These are phyloP conservation scores for Rhagoletis zephyria DNA, from an alignment of 1,140 invertebrate species.

Conservation along the genomic window DNA sequence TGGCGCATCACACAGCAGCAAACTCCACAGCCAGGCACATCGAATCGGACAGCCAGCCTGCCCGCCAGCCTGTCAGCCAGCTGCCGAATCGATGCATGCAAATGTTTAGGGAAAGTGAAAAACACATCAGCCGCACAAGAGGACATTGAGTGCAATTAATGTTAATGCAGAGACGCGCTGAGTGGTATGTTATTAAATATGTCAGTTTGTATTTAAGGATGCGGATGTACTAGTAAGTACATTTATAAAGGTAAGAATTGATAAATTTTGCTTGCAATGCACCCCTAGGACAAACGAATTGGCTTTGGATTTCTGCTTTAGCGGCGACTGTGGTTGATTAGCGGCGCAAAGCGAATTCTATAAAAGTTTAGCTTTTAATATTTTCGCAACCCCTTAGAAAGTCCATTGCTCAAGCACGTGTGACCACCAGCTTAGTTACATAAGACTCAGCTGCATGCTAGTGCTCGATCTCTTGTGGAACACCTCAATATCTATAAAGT, in stretches of 20 bases:
- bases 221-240: too few species aligned
- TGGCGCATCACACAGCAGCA: not conserved
- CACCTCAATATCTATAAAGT: not conserved
- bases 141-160: slow-evolving; percentile 73
- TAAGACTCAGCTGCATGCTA: not conserved
- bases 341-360: too few species aligned
- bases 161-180: slow-evolving; percentile 69
- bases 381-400: too few species aligned
- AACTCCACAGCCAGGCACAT: not conserved
- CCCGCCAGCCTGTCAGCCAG: not conserved
- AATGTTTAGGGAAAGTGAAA: slow-evolving; percentile 38
- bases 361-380: too few species aligned
- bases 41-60: not conserved
- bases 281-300: not conserved
- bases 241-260: too few species aligned
- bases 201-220: too few species aligned
- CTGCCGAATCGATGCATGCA: not conserved
- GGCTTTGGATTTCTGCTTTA: too few species aligned
- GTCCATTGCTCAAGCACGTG: too few species aligned
- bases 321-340: too few species aligned
- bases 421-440: not conserved
- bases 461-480: not conserved
- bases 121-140: slow-evolving; percentile 71
- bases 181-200: not conserved
- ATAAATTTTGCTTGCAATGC: not conserved